Conservation (phyloP, 2,888 invertebrate genomes). For the Ophioninae sp. region DNA sequence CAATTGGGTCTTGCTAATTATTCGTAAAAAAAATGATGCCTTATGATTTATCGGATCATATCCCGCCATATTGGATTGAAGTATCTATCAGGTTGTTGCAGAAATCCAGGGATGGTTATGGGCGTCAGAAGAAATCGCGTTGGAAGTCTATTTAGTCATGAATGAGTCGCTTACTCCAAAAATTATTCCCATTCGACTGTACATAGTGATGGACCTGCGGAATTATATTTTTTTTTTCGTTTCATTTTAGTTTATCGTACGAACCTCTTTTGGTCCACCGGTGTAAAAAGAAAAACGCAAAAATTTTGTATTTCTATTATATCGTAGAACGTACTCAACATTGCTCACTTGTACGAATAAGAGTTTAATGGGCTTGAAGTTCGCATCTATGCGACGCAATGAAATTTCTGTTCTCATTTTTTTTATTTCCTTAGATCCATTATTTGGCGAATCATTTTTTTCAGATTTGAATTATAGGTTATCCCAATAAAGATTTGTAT, state of each 20-base stretch:
- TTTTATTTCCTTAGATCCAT: too few species aligned
- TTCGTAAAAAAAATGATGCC: conserved; percentile 32
- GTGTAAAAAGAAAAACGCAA: conserved; percentile 47
- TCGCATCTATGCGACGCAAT: too few species aligned
- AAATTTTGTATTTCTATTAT: conserved; percentile 43
- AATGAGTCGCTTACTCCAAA: conserved; percentile 55
- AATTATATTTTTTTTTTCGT: conserved; percentile 41
- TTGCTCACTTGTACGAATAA: conserved; percentile 50
- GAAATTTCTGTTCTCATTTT: too few species aligned
- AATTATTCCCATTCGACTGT: conserved; percentile 53
- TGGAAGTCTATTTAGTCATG: conserved; percentile 58
- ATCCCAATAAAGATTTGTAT: too few species aligned
- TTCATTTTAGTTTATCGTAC: conserved; percentile 14
- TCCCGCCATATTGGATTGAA: conserved; percentile 54
- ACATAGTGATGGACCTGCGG: conserved; percentile 53
- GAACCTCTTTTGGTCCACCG: conserved; percentile 48
- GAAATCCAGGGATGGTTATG: conserved; percentile 47
- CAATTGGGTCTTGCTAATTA: conserved; percentile 44
- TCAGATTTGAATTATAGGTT: too few species aligned
- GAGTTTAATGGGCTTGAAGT: too few species aligned
- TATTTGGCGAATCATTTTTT: too few species aligned
- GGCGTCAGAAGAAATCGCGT: conserved; percentile 17
- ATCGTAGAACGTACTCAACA: conserved; percentile 44
- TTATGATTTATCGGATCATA: conserved; percentile 45
- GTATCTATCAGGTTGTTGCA: conserved; percentile 30